These are phyloP conservation scores for Microcebus tavaratra DNA, from an alignment of 2,113 vertebrate species.

Conservation along the genomic window DNA sequence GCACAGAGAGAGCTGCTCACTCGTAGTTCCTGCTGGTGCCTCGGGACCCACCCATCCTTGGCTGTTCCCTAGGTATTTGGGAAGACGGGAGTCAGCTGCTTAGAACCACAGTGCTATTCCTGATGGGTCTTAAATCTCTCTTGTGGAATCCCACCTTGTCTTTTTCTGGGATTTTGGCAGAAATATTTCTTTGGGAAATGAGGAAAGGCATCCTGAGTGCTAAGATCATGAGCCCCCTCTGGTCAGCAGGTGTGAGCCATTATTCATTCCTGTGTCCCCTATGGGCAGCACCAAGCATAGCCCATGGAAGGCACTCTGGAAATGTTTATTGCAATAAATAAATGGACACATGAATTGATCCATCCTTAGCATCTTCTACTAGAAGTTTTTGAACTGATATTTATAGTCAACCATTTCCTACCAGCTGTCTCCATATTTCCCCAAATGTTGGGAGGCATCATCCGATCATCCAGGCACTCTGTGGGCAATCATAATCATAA, in stretches of 20 bases:
- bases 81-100: not conserved
- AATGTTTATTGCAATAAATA: slow-evolving; percentile 11
- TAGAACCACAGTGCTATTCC: not conserved
- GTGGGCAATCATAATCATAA: slow-evolving; percentile 42
- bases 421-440: not conserved
- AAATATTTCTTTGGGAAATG: not conserved
- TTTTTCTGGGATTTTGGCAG: not conserved
- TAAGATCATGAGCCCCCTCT: not conserved
- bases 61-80: not conserved
- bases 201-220: not conserved
- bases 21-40: not conserved
- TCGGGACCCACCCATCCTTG: not conserved
- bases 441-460: not conserved
- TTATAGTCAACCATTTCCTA: slow-evolving; percentile 51
- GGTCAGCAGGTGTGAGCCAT: not conserved
- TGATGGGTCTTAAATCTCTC: not conserved
- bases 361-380: not conserved
- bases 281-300: not conserved
- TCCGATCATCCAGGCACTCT: slow-evolving; percentile 41
- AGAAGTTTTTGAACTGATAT: slow-evolving; percentile 26
- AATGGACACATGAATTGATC: not conserved
- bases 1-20: not conserved
- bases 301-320: not conserved
- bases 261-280: not conserved
- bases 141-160: not conserved